Percentiles rank a stretch among this genome's conserved stretches.
Evolutionary conservation across 2,113 vertebrate genomes (phyloP).

Genomic region (Saccopteryx bilineata): DNA sequence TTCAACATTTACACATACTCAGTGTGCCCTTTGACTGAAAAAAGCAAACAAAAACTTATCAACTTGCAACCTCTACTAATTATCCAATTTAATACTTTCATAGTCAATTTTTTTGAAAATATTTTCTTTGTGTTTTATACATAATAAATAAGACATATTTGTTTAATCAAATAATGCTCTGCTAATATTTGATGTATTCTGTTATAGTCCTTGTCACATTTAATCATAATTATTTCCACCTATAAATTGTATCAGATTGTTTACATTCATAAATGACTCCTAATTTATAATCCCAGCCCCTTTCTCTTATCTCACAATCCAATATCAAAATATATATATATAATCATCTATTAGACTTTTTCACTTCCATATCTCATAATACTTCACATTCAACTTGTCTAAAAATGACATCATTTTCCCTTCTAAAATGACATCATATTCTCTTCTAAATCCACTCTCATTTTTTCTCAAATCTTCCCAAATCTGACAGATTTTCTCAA

Average conservation of each 20-base stretch:
- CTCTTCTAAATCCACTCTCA: not conserved
- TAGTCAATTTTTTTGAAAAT: not conserved
- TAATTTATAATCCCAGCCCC: not conserved
- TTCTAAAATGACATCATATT: not conserved
- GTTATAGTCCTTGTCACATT: not conserved
- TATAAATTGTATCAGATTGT: not conserved
- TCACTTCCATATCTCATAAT: not conserved
- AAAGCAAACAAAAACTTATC: not conserved
- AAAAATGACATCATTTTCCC: not conserved
- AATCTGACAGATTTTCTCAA: no score
- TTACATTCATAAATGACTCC: not conserved
- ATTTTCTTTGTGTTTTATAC: not conserved
- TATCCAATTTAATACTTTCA: not conserved
- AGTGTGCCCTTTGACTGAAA: not conserved
- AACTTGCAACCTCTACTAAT: not conserved
- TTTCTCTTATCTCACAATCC: not conserved
- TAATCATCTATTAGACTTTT: not conserved
- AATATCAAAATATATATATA: not conserved
- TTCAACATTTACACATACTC: not conserved
- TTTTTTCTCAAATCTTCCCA: not conserved
- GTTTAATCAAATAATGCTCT: not conserved
- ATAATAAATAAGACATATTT: not conserved
- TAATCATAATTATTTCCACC: not conserved
- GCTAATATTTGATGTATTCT: not conserved
- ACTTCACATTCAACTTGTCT: not conserved